These are phyloP conservation scores for Ceratitis capitata DNA, from an alignment of 1,140 invertebrate genomes.

Conservation along the genomic window DNA sequence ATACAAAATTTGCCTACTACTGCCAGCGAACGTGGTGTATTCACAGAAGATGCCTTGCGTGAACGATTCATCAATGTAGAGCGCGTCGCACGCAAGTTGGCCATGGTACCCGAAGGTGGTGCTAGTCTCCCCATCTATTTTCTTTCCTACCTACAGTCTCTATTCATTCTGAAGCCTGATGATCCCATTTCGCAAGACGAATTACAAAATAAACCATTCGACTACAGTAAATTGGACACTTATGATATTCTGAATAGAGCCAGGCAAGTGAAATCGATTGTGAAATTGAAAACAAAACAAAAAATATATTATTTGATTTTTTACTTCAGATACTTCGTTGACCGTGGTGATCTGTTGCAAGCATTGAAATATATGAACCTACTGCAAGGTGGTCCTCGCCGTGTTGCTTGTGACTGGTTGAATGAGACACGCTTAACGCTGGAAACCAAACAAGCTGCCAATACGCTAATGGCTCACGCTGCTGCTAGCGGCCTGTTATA, in stretches of 20 bases:
- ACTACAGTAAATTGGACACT: constrained; percentile 79
- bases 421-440: constrained; percentile 83
- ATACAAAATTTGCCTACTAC: constrained; percentile 80
- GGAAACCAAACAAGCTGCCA: constrained; percentile 90
- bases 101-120: constrained; percentile 83
- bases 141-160: constrained; percentile 87
- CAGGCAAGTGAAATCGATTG: constrained; percentile 69
- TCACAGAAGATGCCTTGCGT: constrained; percentile 83
- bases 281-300: not conserved
- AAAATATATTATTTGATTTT: not conserved
- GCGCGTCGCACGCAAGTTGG: constrained; percentile 77
- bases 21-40: constrained; percentile 82
- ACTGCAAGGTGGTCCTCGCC: constrained; percentile 82
- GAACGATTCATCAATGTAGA: constrained; percentile 86
- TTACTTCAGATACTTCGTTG: constrained; percentile 79
- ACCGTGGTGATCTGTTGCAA: constrained; percentile 84
- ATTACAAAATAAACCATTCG: constrained; percentile 75
- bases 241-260: constrained; percentile 89
- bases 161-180: constrained; percentile 74
- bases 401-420: constrained; percentile 88
- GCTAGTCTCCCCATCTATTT: constrained; percentile 84
- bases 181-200: constrained; percentile 75
- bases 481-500: constrained; percentile 77
- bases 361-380: constrained; percentile 91
- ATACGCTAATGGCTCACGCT: constrained; percentile 86